Base-by-base conservation (phyloP, 1,140 invertebrate genomes). In the Sarcophaga peregrina region DNA sequence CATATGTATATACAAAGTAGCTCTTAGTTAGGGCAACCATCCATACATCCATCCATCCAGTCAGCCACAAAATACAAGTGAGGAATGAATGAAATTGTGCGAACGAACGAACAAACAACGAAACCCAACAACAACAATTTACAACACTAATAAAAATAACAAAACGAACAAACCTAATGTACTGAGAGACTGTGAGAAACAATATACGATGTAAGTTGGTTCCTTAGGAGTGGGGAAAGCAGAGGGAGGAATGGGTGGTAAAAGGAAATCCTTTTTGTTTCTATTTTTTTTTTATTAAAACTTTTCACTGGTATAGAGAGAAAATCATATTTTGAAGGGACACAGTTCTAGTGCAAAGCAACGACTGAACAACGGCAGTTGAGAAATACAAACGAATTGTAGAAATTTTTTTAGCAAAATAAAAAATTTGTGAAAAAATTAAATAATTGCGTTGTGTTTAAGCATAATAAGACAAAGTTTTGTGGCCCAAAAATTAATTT, bases 291-390 rank as follows among this genome's bases (percentile, higher is more conserved):
- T 25, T 72, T 62, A 15, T 75, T 17, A 8, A 17, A 15, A 45
- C n/a, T 78, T 50, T 78, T 78, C 75, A 78, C 75, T 78, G 75
- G 75, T 78, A 78, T 78, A 78, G 75, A 78, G 47, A 78, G 75
- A 78, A 78, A 76, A 78, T 68, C 20, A 20, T 68, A 20, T 78
- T 50, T 78, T 78, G 25, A 68, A 68, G 62, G 62, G 62, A 68
- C 62, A 68, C 62, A 68, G 62, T 68, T 68, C n/a, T 68, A 68
- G 9, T 68, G 17, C 20, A 68, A 68, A 17, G 8, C n/a, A 25
- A 20, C 62, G 17, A 68, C 62, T 68, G 62, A 68, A 68, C 62
- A 68, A 68, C 62, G 62, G 62, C n/a, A 68, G 17, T 68, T 20
- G 62, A 17, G 9, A 20, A 58, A 20, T 20, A 25, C 6, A 68